These are phyloP conservation scores for Apistogramma diplotaenia DNA, from an alignment of 2,113 vertebrate species.

Conservation along the genomic window DNA sequence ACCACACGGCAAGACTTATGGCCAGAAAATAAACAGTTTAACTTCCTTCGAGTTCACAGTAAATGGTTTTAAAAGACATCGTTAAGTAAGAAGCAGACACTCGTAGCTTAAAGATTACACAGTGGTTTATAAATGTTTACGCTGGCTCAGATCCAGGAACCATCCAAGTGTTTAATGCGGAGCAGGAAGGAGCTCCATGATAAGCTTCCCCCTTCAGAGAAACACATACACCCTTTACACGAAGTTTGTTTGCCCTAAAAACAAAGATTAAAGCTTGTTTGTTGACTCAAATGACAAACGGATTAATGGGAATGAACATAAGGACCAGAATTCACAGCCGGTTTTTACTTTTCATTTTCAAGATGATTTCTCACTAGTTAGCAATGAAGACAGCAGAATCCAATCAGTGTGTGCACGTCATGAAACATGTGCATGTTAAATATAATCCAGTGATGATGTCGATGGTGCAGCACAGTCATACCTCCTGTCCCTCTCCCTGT, in stretches of 20 bases:
- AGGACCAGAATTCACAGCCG: too few species aligned
- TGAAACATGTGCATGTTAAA: not conserved
- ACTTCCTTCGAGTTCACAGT: not conserved
- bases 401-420: not conserved
- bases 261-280: not conserved
- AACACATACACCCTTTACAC: not conserved
- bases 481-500: constrained; percentile 60
- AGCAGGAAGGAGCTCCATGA: not conserved
- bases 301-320: not conserved
- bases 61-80: not conserved
- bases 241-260: not conserved
- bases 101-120: not conserved
- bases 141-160: not conserved
- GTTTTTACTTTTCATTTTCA: too few species aligned
- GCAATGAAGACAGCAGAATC: not conserved
- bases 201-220: not conserved
- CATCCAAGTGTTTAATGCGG: not conserved
- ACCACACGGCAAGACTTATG: too few species aligned
- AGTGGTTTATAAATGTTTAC: not conserved
- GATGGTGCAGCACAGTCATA: constrained; percentile 35
- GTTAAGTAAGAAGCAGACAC: accelerated
- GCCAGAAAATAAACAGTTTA: too few species aligned
- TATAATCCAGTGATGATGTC: not conserved
- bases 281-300: not conserved
- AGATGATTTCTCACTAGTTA: too few species aligned